Evolutionary conservation across 2,888 invertebrate genomes (phyloP).

Genomic region (Amphipoea lucens): DNA sequence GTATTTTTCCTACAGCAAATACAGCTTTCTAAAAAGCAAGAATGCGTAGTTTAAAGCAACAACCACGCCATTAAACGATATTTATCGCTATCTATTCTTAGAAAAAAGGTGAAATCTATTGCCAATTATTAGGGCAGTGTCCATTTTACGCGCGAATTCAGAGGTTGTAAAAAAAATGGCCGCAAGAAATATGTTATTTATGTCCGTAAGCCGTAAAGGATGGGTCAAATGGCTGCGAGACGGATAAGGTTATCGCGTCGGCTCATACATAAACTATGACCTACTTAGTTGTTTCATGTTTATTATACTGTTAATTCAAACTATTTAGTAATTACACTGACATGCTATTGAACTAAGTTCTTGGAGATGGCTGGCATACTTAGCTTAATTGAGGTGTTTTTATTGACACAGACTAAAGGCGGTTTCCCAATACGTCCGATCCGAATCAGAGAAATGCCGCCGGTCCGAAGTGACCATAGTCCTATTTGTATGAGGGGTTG

Average conservation of each 20-base stretch:
- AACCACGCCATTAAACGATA: slow-evolving; percentile 55
- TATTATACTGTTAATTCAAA: slow-evolving; percentile 27
- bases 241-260: slow-evolving; percentile 33
- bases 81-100: slow-evolving; percentile 57
- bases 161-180: slow-evolving; percentile 40
- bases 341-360: slow-evolving; percentile 32
- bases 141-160: slow-evolving; percentile 36
- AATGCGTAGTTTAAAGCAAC: slow-evolving; percentile 35
- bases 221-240: slow-evolving; percentile 33
- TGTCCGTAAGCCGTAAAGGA: slow-evolving; percentile 36
- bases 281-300: slow-evolving; percentile 48
- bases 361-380: slow-evolving; percentile 29
- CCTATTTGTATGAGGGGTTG: too few species aligned
- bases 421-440: too few species aligned
- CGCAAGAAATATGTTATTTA: slow-evolving; percentile 37
- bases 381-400: slow-evolving; percentile 3
- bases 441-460: too few species aligned
- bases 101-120: slow-evolving; percentile 59
- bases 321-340: slow-evolving; percentile 32
- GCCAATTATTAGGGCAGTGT: slow-evolving; percentile 45
- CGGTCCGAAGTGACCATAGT: too few species aligned
- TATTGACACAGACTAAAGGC: not conserved
- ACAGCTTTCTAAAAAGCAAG: slow-evolving; percentile 44
- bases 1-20: slow-evolving; percentile 20
- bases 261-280: slow-evolving; percentile 44